phyloP scores from a whole-genome alignment of 2,113 vertebrate genomes.

The Uropsilus gracilis region DNA sequence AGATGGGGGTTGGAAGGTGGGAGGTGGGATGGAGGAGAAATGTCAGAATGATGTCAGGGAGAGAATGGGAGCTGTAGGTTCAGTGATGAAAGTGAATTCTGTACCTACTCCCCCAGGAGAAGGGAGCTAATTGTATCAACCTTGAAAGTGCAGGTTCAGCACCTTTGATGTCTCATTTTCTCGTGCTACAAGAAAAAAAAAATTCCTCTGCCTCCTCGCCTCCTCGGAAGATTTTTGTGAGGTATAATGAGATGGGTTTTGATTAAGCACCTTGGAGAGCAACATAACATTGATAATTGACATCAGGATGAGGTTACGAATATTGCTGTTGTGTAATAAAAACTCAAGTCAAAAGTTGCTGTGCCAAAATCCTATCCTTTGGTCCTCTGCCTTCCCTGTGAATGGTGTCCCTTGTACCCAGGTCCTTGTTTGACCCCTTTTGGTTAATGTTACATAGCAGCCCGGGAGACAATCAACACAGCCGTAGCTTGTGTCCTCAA shows the following conservation, averaged over 20 bases:
- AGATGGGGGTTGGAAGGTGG: conserved; percentile 32
- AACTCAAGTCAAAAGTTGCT: neutral
- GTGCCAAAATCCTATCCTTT: neutral
- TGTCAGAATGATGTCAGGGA: neutral
- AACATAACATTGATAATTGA: neutral
- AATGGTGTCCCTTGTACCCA: neutral
- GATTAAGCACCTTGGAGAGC: conserved; percentile 62
- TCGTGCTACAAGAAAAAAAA: conserved; percentile 28
- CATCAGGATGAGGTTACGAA: neutral
- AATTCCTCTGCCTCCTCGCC: neutral
- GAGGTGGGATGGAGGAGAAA: neutral
- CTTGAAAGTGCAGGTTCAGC: conserved; percentile 44
- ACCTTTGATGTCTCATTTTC: conserved; percentile 66
- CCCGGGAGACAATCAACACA: neutral
- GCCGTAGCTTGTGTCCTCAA: neutral
- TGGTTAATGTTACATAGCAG: neutral
- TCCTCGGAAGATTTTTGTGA: conserved; percentile 57
- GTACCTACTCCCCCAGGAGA: neutral
- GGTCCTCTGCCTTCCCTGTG: neutral
- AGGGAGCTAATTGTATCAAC: neutral
- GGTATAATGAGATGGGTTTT: conserved; percentile 66
- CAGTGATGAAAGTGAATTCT: neutral
- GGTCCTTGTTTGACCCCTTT: neutral
- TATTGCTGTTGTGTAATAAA: neutral
- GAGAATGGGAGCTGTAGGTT: neutral